Percentiles rank a stretch among this genome's conserved stretches.
Conservation (phyloP, 2,888 invertebrate genomes). For the Brenthis hecate region DNA sequence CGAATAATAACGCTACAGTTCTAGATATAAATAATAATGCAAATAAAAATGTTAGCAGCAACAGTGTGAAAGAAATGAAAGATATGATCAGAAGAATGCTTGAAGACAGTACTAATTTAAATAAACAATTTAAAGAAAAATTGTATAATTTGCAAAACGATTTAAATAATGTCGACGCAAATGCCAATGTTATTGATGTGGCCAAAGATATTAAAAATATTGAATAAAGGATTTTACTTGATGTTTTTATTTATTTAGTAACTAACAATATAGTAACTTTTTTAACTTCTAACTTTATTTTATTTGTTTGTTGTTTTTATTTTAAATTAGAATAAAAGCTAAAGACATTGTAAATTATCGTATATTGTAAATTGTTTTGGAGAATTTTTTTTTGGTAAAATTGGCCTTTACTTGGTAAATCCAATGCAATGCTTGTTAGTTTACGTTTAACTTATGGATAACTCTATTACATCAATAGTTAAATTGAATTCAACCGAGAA, state of each 20-base stretch:
- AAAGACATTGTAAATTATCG: no score
- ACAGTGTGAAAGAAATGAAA: conserved; percentile 54
- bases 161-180: conserved; percentile 48
- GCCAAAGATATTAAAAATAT: conserved; percentile 31
- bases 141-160: conserved; percentile 50
- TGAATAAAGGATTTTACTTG: conserved; percentile 18
- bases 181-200: conserved; percentile 41
- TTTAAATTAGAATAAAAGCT: background rate
- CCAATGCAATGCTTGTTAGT: no score
- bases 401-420: no score
- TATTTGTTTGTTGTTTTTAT: no score
- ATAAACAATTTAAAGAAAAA: conserved; percentile 54
- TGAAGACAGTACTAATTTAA: conserved; percentile 48
- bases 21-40: conserved; percentile 47
- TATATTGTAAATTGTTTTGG: no score
- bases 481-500: no score
- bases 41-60: conserved; percentile 26
- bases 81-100: conserved; percentile 59
- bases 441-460: no score
- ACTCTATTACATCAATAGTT: no score
- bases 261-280: no score
- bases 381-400: no score
- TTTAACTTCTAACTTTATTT: no score
- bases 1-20: conserved; percentile 67
- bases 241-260: background rate